Conservation (phyloP, 2,888 invertebrate species). For the Cremastobaeus sp. region DNA sequence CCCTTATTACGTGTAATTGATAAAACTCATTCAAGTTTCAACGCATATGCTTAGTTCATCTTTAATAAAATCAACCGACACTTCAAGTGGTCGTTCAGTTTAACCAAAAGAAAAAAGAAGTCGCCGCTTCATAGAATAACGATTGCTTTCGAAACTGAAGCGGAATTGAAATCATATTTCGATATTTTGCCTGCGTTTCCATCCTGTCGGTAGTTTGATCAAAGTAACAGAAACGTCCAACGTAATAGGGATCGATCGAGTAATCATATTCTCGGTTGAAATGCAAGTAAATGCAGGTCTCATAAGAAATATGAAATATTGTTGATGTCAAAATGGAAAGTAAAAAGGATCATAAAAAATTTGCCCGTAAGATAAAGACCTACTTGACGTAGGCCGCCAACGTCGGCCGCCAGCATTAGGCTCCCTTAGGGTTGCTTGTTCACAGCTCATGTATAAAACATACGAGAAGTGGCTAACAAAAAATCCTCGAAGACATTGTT, state of each 20-base stretch:
- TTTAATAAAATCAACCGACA: too few relatives aligned
- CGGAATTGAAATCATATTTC: background rate
- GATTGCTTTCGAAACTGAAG: too few relatives aligned
- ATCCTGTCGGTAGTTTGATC: background rate
- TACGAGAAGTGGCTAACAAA: constrained; percentile 38
- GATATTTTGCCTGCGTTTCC: background rate
- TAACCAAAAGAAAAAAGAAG: too few relatives aligned
- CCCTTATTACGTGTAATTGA: too few relatives aligned
- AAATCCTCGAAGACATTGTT: constrained; percentile 57
- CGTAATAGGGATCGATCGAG: constrained; percentile 26
- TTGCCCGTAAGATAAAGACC: background rate
- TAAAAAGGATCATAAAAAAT: constrained; percentile 23
- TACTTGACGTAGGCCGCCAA: background rate
- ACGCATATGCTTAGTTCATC: too few relatives aligned
- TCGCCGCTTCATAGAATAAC: too few relatives aligned
- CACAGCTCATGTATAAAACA: constrained; percentile 44
- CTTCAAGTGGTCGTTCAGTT: too few relatives aligned
- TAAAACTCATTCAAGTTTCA: too few relatives aligned
- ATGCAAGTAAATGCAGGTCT: constrained; percentile 15
- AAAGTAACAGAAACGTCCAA: constrained; percentile 2
- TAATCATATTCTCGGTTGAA: constrained; percentile 33
- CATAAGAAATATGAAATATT: constrained; percentile 3
- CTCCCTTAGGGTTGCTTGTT: constrained; percentile 8
- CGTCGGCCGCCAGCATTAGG: constrained; percentile 14
- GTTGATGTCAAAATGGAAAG: constrained; percentile 13